A percentile compares a stretch with the other conserved stretches of the same genome.
These are phyloP conservation scores for Mongoloraphidia duomilia DNA, from an alignment of 2,888 invertebrate genomes.

Conservation along the genomic window DNA sequence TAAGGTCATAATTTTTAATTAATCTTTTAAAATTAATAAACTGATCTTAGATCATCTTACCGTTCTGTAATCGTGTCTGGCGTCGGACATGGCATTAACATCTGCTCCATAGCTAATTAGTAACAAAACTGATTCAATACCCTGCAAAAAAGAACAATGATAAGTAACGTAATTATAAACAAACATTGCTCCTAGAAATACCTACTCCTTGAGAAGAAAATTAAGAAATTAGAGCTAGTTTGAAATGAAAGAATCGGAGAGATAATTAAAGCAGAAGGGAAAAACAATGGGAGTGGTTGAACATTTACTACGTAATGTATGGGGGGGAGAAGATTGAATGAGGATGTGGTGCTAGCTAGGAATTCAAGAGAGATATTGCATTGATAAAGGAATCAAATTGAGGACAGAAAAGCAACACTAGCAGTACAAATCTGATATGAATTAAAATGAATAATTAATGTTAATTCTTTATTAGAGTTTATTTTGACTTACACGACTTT, in stretches of 20 bases:
- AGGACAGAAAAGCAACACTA: too few species aligned
- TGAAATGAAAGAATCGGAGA: not conserved
- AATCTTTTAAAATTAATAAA: not conserved
- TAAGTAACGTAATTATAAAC: not conserved
- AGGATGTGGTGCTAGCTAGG: too few species aligned
- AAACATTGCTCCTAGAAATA: not conserved
- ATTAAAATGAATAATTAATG: not conserved
- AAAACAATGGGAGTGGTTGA: not conserved
- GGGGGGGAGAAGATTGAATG: too few species aligned
- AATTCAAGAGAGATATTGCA: too few species aligned
- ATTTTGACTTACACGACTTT: slow-evolving; percentile 44
- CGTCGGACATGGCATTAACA: slow-evolving; percentile 72
- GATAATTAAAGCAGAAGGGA: too few species aligned
- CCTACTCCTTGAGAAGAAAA: not conserved
- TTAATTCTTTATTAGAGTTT: not conserved
- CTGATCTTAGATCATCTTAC: slow-evolving; percentile 24
- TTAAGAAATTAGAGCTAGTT: not conserved
- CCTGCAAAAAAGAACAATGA: slow-evolving; percentile 31
- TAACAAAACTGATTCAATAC: slow-evolving; percentile 59
- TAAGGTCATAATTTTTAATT: not conserved
- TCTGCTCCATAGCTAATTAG: slow-evolving; percentile 70
- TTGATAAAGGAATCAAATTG: too few species aligned
- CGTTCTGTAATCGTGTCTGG: slow-evolving; percentile 74
- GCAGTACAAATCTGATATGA: not conserved
- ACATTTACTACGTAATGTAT: too few species aligned